Conservation (phyloP, 2,113 vertebrate species). For the Capreolus pygargus region DNA sequence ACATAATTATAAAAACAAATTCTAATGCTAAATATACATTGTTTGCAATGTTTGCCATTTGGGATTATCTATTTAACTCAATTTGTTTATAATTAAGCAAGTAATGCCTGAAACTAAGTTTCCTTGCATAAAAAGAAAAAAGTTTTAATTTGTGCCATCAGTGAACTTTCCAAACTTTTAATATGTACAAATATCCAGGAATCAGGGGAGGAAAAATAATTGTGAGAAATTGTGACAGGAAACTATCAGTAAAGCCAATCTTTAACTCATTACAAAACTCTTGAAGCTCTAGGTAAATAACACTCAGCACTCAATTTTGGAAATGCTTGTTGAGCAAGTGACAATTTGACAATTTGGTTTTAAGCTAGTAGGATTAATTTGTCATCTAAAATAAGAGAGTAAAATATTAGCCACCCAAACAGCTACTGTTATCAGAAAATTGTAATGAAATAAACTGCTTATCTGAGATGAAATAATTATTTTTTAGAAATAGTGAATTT, state of each 20-base stretch:
- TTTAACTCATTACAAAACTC: background rate
- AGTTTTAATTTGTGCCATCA: background rate
- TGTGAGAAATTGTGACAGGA: background rate
- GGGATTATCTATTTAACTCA: background rate
- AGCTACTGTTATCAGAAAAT: background rate
- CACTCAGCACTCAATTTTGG: background rate
- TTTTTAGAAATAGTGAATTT: background rate
- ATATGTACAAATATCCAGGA: background rate
- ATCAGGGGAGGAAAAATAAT: background rate
- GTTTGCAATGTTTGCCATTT: background rate
- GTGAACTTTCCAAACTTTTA: background rate
- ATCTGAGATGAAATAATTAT: background rate
- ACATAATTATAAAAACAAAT: background rate
- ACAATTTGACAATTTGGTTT: background rate
- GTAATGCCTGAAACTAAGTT: background rate
- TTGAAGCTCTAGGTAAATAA: background rate
- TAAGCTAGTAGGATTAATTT: background rate
- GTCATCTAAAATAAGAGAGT: background rate
- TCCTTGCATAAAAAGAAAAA: background rate
- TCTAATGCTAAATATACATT: background rate
- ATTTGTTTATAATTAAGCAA: background rate
- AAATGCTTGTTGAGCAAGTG: background rate
- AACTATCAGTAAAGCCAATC: background rate
- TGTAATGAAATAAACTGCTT: background rate
- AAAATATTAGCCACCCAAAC: background rate